Evolutionary conservation across 1,140 invertebrate genomes (phyloP).

Genomic region (Drosophila navojoa): DNA sequence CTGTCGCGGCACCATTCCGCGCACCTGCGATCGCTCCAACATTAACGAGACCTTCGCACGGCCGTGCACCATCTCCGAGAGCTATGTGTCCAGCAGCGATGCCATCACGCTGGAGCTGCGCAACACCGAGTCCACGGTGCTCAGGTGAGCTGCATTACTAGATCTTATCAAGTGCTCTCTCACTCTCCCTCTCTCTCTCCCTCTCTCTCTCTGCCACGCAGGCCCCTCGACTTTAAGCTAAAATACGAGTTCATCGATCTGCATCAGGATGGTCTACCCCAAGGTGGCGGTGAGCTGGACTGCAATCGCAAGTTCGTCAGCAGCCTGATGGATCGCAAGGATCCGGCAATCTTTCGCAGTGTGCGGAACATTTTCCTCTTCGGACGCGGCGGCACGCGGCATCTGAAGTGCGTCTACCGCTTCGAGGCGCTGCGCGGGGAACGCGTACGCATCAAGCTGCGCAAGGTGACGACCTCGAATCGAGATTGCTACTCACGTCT

Average conservation of each 20-base stretch:
- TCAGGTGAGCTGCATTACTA: constrained; percentile 83
- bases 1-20: constrained; percentile 90
- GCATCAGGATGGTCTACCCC: constrained; percentile 91
- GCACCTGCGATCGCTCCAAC: constrained; percentile 89
- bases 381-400: constrained; percentile 91
- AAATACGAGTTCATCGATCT: constrained; percentile 96
- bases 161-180: not conserved
- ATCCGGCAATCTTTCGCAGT: constrained; percentile 87
- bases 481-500: constrained; percentile 87
- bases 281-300: constrained; percentile 85
- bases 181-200: constrained; percentile 83
- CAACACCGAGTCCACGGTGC: constrained; percentile 91
- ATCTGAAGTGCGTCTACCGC: constrained; percentile 93
- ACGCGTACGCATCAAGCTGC: constrained; percentile 88
- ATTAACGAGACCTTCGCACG: constrained; percentile 84
- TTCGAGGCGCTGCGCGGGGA: constrained; percentile 93
- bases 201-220: constrained; percentile 3
- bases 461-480: constrained; percentile 87
- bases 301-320: constrained; percentile 86
- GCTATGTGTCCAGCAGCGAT: constrained; percentile 91
- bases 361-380: constrained; percentile 93
- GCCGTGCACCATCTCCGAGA: constrained; percentile 92
- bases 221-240: constrained; percentile 91
- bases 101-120: constrained; percentile 91
- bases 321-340: constrained; percentile 85